phyloP scores from a whole-genome alignment of 1,140 invertebrate species.

The Orchestia grillus region DNA sequence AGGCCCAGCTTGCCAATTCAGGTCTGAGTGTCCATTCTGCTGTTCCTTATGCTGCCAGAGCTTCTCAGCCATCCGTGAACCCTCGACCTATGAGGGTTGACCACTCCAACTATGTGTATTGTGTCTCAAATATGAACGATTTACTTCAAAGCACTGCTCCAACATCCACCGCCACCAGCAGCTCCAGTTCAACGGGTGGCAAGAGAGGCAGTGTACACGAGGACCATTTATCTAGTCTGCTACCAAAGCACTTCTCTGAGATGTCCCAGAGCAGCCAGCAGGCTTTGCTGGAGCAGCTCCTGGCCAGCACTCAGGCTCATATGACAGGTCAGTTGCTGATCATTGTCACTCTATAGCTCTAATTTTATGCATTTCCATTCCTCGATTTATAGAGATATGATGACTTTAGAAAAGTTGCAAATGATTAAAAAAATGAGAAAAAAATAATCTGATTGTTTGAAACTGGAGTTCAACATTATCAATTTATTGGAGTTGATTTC shows the following conservation, averaged over 20 bases:
- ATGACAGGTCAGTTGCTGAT: background rate
- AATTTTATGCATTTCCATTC: background rate
- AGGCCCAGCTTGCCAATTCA: background rate
- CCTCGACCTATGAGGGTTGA: background rate
- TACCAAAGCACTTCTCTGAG: conserved; percentile 29
- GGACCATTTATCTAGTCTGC: background rate
- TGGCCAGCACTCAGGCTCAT: background rate
- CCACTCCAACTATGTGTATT: background rate
- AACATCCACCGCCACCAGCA: background rate
- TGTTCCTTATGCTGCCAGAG: background rate
- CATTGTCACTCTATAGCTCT: background rate
- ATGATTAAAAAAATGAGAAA: no score
- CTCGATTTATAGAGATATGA: background rate
- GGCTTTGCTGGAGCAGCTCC: background rate
- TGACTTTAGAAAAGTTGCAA: no score
- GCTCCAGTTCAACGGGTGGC: background rate
- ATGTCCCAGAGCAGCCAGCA: background rate
- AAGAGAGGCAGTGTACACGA: background rate
- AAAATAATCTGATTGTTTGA: background rate
- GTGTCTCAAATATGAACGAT: background rate
- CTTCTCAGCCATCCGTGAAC: background rate
- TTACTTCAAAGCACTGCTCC: background rate
- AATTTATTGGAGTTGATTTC: background rate
- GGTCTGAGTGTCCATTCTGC: background rate
- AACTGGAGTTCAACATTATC: background rate